Base-by-base conservation (phyloP, 1,140 invertebrate genomes). In the Heliconius hermathena region DNA sequence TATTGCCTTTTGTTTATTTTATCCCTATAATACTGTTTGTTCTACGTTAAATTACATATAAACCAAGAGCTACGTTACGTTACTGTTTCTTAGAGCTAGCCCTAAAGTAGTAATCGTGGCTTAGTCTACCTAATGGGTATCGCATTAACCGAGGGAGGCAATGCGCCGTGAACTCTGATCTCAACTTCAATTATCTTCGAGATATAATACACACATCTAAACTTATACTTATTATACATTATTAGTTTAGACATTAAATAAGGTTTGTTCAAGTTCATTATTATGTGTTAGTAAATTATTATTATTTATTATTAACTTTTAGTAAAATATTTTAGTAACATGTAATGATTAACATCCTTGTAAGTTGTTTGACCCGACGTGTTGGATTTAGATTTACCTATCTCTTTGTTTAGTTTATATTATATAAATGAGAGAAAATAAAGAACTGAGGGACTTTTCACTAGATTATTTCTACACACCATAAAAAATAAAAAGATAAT, bases 41-140 rank as follows among this genome's bases (percentile, higher is more conserved):
- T n/a, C 9, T 60, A 60, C 22, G n/a, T 60, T 60, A 60, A 11
- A 60, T 60, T 26, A 60, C 22, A 60, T 26, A 26, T 16, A 66
- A 22, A 66, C 22, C 8, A 66, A 66, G 60, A 66, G 60, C 60
- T 66, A 66, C 33, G 26, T 66, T 29, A 66, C 26, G 60, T 66
- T 29, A 66, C 60, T 66, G 11, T 29, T 66, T 66, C 60, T 66
- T 13, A 66, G 74, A 18, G 60, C 74, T 75, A 70, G 66, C 57
- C n/a, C 54, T 70, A 41, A 38, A 75, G 74, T 66, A 60, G 74
- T 75, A 75, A 75, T 36, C 60, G 33, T 36, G 36, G 74, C 54
- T 75, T 52, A 78, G 77, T 41, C 74, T 74, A 74, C 74, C 54
- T 70, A 78, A 78, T 78, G 73, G 73, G 73, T 78, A 74, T 78